Evolutionary conservation across 1,140 invertebrate species (phyloP), one percentile per base, ranked within the genome.

Genomic region (Stegodyphus mimosarum): DNA sequence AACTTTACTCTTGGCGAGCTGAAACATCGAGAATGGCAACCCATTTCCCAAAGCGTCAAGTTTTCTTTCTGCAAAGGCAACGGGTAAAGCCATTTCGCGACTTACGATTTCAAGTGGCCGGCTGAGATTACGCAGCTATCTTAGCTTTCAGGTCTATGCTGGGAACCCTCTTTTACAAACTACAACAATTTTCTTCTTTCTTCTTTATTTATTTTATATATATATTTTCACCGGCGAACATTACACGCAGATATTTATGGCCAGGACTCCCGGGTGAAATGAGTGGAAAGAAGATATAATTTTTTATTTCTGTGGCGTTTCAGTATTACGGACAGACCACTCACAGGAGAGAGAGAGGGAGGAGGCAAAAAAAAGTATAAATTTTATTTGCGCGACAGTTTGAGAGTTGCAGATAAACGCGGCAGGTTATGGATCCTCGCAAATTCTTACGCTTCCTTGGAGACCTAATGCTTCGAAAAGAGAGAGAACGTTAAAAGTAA

Each of bases 381-480:
- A 84, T 84, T 84, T 84, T 84, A 84, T 84, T 84, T 84, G 81
- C 81, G 73, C 73, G 69, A 66, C 79, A 73, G 79, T 84, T 84
- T 84, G 81, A 84, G 81, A 83, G 79, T 74, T 18, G 11, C 49
- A 83, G 79, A 83, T 83, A 83, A 83, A 83, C 79, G 79, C 60
- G 9, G 50, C 15, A 74, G 70, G 70, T 83, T 83, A 83, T 83
- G 71, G 79, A 83, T 63, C n/a, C 79, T 83, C 79, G 53, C 79
- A 74, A 83, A 83, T 74, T 73, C 79, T 83, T 83, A 72, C 79
- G 79, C 79, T 73, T 74, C 52, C 55, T 15, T 83, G 79, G 71
- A 64, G 70, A 52, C 48, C 49, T 83, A 83, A 83, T 83, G 79
- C 71, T 66, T 73, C 60, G 67, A 49, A 18, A 67, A 67, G 17